Conservation (phyloP, 2,888 invertebrate genomes). For the Linnaemya vulpina region DNA sequence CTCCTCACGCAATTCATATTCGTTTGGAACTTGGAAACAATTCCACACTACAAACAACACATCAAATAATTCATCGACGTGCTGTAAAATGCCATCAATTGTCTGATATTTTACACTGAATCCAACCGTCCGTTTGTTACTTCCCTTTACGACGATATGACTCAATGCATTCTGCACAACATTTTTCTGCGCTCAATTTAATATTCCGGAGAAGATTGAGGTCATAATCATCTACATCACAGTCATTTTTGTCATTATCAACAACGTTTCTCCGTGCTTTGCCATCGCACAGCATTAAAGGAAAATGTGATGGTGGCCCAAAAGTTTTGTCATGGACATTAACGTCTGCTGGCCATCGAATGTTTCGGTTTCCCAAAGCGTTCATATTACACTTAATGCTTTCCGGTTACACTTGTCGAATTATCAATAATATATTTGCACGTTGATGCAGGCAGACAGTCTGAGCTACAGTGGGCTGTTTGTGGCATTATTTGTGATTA, state of each 20-base stretch:
- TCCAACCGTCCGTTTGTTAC: not conserved
- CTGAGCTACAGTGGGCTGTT: not conserved
- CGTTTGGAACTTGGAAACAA: not conserved
- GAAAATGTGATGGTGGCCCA: slow-evolving; percentile 24
- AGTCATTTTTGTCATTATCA: slow-evolving; percentile 8
- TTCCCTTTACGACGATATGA: too few species aligned
- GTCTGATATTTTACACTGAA: not conserved
- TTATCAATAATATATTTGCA: slow-evolving; percentile 32
- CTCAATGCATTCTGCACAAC: not conserved
- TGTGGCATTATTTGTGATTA: too few species aligned
- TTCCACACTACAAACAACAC: slow-evolving; percentile 12
- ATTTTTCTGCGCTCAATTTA: not conserved
- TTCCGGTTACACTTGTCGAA: slow-evolving; percentile 44
- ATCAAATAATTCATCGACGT: slow-evolving; percentile 1
- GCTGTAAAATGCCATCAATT: not conserved
- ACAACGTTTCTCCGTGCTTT: not conserved
- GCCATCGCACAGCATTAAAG: slow-evolving; percentile 17
- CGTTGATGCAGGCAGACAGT: not conserved
- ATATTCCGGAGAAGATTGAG: slow-evolving; percentile 7
- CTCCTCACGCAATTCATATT: too few species aligned
- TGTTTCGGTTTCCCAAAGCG: slow-evolving; percentile 2
- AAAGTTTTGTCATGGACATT: not conserved
- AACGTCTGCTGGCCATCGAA: not conserved
- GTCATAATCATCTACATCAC: slow-evolving; percentile 8
- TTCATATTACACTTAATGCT: slow-evolving; percentile 33